These are phyloP conservation scores for Tromatobia lineatoria DNA, from an alignment of 2,888 invertebrate genomes.

Conservation along the genomic window DNA sequence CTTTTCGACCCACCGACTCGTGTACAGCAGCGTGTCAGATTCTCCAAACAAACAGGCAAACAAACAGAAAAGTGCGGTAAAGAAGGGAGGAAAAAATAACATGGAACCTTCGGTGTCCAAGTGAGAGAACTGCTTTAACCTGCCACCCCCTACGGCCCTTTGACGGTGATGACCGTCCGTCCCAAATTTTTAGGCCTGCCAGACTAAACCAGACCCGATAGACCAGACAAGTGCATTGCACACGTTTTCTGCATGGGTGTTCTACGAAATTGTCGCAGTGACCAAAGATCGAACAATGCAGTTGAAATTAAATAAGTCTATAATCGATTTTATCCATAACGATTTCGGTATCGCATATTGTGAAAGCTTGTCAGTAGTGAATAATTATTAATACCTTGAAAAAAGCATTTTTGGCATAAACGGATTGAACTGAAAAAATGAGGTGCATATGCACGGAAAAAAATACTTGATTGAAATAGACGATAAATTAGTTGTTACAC, in stretches of 20 bases:
- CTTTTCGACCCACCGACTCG: constrained; percentile 32
- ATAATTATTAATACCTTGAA: too few relatives aligned
- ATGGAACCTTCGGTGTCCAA: constrained; percentile 25
- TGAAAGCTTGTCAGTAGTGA: too few relatives aligned
- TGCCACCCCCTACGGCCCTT: constrained; percentile 42
- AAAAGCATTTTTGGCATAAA: too few relatives aligned
- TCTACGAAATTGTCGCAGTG: constrained; percentile 22
- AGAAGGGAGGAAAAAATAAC: constrained; percentile 25
- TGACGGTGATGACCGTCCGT: constrained; percentile 55
- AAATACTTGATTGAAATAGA: too few relatives aligned
- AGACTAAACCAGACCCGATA: constrained; percentile 14
- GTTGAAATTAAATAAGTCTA: background rate
- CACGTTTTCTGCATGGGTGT: constrained; percentile 44
- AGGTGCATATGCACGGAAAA: too few relatives aligned
- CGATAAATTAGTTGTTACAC: too few relatives aligned
- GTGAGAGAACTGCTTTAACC: constrained; percentile 18
- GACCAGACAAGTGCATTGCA: constrained; percentile 47
- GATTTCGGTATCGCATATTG: too few relatives aligned
- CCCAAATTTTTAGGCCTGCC: constrained; percentile 44
- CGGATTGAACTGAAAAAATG: background rate
- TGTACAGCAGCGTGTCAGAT: constrained; percentile 68
- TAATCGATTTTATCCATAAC: background rate
- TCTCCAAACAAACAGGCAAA: constrained; percentile 78
- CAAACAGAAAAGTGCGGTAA: constrained; percentile 73
- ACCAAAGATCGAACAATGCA: background rate